Conservation (phyloP, 2,888 invertebrate species). For the Leucozona laternaria region DNA sequence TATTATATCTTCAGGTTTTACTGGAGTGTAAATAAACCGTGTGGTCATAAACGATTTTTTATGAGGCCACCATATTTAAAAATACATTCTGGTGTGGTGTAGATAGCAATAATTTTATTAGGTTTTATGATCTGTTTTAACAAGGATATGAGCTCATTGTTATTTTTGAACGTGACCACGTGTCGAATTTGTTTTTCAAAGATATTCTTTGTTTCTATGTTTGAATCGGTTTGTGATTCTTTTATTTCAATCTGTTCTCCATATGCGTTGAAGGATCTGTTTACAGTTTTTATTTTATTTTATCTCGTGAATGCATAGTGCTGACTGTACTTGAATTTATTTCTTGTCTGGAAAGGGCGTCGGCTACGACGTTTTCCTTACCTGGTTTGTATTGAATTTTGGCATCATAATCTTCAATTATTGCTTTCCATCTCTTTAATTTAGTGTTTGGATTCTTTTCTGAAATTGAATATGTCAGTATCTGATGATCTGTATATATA, state of each 20-base stretch:
- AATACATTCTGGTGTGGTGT: not conserved
- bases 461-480: no score
- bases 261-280: not conserved
- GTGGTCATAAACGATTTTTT: conserved; percentile 5
- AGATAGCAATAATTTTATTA: conserved; percentile 7
- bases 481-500: no score
- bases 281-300: no score
- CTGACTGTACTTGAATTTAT: not conserved
- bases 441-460: no score
- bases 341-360: not conserved
- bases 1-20: not conserved
- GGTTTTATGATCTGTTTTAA: not conserved
- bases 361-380: not conserved
- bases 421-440: no score
- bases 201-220: not conserved
- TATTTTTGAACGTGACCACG: not conserved
- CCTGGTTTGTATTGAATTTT: not conserved
- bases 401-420: not conserved
- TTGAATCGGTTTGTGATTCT: not conserved
- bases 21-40: conserved; percentile 6
- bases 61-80: not conserved
- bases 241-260: conserved; percentile 1
- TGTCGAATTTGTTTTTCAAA: not conserved
- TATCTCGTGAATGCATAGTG: not conserved
- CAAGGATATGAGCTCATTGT: not conserved